Conservation (phyloP, 1,140 invertebrate genomes). For the Diplogasteroides magnus region DNA sequence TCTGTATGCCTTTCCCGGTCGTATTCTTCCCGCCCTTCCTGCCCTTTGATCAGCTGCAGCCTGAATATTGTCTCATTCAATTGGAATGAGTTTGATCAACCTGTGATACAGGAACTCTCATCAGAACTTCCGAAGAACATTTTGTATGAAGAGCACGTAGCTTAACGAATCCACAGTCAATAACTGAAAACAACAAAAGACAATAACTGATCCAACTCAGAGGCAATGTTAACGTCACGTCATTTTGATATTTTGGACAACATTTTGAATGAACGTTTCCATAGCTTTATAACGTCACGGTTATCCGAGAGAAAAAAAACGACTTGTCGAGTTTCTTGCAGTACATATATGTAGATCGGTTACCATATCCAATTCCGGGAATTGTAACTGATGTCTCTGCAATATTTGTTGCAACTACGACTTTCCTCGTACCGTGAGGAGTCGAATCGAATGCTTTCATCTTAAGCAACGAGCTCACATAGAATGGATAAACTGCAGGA, state of each 20-base stretch:
- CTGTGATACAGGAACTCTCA: conserved; percentile 73
- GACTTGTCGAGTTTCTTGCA: background rate
- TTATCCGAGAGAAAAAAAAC: background rate
- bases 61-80: conserved; percentile 57
- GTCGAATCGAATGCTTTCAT: conserved; percentile 78
- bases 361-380: conserved; percentile 77
- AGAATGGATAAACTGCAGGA: background rate
- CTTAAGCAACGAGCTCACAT: conserved; percentile 58
- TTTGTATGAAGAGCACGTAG: conserved; percentile 79
- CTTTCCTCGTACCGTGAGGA: conserved; percentile 72
- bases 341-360: no score
- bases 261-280: no score
- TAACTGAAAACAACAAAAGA: conserved; percentile 64
- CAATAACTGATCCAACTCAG: background rate
- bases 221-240: conserved; percentile 8
- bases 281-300: background rate
- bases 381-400: conserved; percentile 92
- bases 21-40: conserved; percentile 79
- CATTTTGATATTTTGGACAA: no score
- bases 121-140: conserved; percentile 76
- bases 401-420: conserved; percentile 91
- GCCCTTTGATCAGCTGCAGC: conserved; percentile 84
- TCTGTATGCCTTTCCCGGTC: conserved; percentile 73
- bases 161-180: conserved; percentile 96
- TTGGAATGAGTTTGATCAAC: background rate